Evolutionary conservation across 2,888 invertebrate species (phyloP).

Genomic region (Deilephila porcellus): DNA sequence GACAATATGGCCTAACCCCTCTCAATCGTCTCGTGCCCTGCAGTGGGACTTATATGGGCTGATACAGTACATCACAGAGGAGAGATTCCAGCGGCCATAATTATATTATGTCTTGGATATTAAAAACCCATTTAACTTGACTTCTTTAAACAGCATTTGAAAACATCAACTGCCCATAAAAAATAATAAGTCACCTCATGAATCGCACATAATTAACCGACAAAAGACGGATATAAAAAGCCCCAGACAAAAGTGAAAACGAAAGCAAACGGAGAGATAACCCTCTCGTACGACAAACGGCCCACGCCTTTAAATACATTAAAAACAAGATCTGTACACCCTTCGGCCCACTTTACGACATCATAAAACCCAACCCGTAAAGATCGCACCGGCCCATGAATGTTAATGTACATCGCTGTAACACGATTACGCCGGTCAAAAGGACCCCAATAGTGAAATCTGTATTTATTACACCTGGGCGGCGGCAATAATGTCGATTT

Average conservation of each 20-base stretch:
- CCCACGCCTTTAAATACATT: constrained; percentile 23
- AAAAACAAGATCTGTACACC: constrained; percentile 22
- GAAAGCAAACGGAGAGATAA: constrained; percentile 5
- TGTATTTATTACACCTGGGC: constrained; percentile 25
- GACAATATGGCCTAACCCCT: no score
- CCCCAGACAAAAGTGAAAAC: background rate
- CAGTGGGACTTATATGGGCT: no score
- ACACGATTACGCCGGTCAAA: constrained; percentile 2
- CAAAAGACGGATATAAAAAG: background rate
- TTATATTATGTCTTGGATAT: no score
- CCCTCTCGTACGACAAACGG: background rate
- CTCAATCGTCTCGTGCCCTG: no score
- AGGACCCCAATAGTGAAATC: constrained; percentile 20
- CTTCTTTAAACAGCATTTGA: no score
- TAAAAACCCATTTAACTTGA: no score
- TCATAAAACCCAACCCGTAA: constrained; percentile 11
- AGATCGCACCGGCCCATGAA: constrained; percentile 24
- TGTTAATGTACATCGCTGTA: constrained; percentile 23
- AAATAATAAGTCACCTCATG: background rate
- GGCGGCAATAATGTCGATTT: constrained; percentile 11
- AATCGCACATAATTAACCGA: constrained; percentile 6
- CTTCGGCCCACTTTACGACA: constrained; percentile 21
- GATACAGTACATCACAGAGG: no score
- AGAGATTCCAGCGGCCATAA: no score
- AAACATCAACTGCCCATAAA: no score